Evolutionary conservation across 2,888 invertebrate genomes (phyloP).

Genomic region (Chesias legatella): DNA sequence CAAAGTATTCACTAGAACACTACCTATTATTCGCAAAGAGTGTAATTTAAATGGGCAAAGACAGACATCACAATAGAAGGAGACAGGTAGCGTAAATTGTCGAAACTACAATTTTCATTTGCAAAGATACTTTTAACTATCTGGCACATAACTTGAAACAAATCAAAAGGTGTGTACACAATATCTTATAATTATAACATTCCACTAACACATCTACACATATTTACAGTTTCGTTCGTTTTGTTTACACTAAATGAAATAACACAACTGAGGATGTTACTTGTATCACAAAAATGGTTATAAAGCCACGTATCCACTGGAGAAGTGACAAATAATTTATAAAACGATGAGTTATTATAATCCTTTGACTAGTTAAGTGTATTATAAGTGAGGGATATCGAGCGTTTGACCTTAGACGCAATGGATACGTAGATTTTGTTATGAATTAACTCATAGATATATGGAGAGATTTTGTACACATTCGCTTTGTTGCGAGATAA

Average conservation of each 20-base stretch:
- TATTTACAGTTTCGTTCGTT: constrained; percentile 27
- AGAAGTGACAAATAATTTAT: constrained; percentile 6
- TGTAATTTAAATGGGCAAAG: too few species aligned
- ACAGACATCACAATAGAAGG: too few species aligned
- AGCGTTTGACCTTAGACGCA: constrained; percentile 6
- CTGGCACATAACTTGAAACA: constrained; percentile 1
- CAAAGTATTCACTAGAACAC: too few species aligned
- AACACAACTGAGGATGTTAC: constrained; percentile 38
- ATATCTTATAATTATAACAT: constrained; percentile 13
- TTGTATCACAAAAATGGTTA: constrained; percentile 25
- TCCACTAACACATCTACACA: constrained; percentile 21
- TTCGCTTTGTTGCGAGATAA: too few species aligned
- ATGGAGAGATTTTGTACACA: constrained; percentile 11
- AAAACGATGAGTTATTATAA: constrained; percentile 6
- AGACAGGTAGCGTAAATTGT: too few species aligned
- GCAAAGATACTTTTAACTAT: background rate
- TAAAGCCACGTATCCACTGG: constrained; percentile 21
- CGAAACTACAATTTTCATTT: background rate
- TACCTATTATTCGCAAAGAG: too few species aligned
- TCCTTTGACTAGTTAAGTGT: constrained; percentile 21
- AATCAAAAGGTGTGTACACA: background rate
- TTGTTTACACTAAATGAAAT: constrained; percentile 34
- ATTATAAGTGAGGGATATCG: constrained; percentile 13
- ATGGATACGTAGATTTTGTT: constrained; percentile 17
- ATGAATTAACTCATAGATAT: constrained; percentile 7